A percentile compares a stretch with the other conserved stretches of the same genome.
phyloP scores from a whole-genome alignment of 2,888 invertebrate genomes.

The Lasioglossum leucozonium region DNA sequence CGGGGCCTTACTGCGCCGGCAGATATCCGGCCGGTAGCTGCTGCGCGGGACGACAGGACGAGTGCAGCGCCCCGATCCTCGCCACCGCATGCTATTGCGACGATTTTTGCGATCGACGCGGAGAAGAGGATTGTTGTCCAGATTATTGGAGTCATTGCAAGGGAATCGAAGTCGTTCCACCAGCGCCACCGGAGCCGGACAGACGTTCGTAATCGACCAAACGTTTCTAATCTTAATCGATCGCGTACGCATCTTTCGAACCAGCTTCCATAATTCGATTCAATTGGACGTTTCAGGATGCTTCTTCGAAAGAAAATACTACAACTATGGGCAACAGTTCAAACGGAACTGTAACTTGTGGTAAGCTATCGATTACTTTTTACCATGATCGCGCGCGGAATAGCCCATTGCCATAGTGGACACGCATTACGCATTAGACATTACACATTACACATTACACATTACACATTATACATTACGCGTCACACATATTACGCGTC shows the following conservation, averaged over 20 bases:
- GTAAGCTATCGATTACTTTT: constrained; percentile 83
- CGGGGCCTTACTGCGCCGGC: constrained; percentile 87
- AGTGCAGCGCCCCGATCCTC: constrained; percentile 92
- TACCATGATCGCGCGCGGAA: neutral
- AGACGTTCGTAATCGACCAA: constrained; percentile 53
- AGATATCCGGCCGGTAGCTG: constrained; percentile 85
- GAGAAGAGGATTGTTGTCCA: constrained; percentile 95
- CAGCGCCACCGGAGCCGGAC: constrained; percentile 62
- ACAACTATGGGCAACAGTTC: constrained; percentile 85
- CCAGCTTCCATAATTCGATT: neutral
- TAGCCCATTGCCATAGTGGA: neutral
- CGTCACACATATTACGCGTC: too few relatives aligned
- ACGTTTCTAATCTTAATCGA: neutral
- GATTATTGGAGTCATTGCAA: constrained; percentile 93
- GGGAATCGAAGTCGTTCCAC: constrained; percentile 79
- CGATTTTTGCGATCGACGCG: constrained; percentile 92
- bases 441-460: too few relatives aligned
- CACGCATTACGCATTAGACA: too few relatives aligned
- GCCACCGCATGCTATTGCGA: constrained; percentile 97
- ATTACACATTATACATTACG: too few relatives aligned
- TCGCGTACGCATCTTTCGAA: neutral
- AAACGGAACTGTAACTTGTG: constrained; percentile 91
- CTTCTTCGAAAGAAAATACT: constrained; percentile 85
- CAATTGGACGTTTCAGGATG: constrained; percentile 84
- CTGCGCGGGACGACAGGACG: constrained; percentile 91